Evolutionary conservation across 2,113 vertebrate species (phyloP).

Genomic region (Heterotis niloticus): DNA sequence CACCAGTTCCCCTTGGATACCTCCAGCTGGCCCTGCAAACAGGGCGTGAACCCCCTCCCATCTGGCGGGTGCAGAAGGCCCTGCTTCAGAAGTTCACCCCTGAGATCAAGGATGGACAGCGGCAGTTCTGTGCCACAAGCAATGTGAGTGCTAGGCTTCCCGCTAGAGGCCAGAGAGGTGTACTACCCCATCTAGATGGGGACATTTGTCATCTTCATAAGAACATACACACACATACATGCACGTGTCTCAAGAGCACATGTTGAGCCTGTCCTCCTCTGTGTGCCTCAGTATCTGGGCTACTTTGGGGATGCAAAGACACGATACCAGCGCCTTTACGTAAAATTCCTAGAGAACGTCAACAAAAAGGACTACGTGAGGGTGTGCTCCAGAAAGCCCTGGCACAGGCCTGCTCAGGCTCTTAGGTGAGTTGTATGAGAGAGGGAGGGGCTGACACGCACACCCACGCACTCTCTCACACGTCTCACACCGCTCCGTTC

Average conservation of each 20-base stretch:
- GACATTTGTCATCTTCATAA: background rate
- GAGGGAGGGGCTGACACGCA: too few species aligned
- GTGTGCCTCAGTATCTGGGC: conserved; percentile 74
- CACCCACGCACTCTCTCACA: background rate
- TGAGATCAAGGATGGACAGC: conserved; percentile 88
- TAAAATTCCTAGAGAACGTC: conserved; percentile 89
- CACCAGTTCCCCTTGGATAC: background rate
- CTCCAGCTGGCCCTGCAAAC: conserved; percentile 79
- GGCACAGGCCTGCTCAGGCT: conserved; percentile 74
- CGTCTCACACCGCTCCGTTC: background rate
- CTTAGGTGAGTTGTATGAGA: conserved; percentile 64
- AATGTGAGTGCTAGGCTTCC: conserved; percentile 70
- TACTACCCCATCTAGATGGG: background rate
- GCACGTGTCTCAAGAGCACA: background rate
- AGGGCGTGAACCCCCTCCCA: conserved; percentile 82
- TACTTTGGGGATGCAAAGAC: conserved; percentile 88
- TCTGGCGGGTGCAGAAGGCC: conserved; percentile 90
- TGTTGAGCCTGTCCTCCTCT: background rate
- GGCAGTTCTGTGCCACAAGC: conserved; percentile 91
- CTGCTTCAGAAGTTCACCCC: conserved; percentile 89
- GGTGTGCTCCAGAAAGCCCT: conserved; percentile 83
- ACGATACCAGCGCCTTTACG: conserved; percentile 85
- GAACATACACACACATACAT: background rate
- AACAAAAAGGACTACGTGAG: conserved; percentile 90
- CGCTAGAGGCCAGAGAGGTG: background rate